A percentile compares a stretch with the other conserved stretches of the same genome.
phyloP scores from a whole-genome alignment of 2,113 vertebrate genomes.

The Ptilorrhoa leucosticta region DNA sequence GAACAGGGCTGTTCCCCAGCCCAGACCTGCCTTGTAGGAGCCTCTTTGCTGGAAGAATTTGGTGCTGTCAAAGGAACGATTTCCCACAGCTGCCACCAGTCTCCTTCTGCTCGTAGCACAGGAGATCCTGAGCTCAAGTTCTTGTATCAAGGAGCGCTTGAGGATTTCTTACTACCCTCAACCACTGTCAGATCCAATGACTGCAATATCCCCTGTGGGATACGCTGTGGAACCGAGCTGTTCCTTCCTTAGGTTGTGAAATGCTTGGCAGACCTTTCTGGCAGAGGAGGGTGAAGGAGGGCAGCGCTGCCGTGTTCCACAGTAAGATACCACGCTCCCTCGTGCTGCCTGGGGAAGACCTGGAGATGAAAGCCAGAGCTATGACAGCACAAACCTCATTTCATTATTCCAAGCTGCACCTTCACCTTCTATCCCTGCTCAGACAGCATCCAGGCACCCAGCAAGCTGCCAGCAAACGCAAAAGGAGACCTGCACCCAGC shows the following conservation, averaged over 20 bases:
- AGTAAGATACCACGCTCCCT: background rate
- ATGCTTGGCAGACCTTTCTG: background rate
- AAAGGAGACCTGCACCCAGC: background rate
- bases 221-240: fast-evolving
- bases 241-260: background rate
- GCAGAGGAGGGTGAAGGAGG: background rate
- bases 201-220: background rate
- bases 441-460: background rate
- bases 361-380: background rate
- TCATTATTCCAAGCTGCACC: background rate
- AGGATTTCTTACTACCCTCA: background rate
- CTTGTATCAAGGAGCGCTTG: background rate
- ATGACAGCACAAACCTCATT: background rate
- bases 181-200: background rate
- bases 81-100: background rate
- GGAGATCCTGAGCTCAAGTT: background rate
- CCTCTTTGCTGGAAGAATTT: too few species aligned
- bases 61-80: background rate
- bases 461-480: fast-evolving
- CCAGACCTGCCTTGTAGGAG: background rate
- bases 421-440: background rate
- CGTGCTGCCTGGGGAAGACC: background rate
- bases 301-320: background rate
- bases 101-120: fast-evolving
- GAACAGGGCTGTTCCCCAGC: background rate